Base-by-base conservation (phyloP, 2,113 vertebrate genomes). In the Tetraodon nigroviridis region DNA sequence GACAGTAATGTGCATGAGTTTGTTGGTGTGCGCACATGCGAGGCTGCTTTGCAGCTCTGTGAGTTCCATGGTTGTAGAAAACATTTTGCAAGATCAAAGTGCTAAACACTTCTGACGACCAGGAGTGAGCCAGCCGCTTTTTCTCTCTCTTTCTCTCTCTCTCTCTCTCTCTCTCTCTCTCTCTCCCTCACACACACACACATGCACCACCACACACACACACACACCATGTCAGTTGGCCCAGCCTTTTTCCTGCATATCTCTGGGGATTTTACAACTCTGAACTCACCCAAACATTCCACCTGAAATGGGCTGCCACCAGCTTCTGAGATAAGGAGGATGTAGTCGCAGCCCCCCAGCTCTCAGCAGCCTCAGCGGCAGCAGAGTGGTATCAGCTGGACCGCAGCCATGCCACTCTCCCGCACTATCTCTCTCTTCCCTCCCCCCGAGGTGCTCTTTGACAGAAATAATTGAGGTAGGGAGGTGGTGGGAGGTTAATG, bases 401-500 rank as follows among this genome's bases (percentile, higher is more conserved):
- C 71, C 73, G 51, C 78, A 79, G 83, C 65, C 63, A 17, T 44
- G 64, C 61, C 53, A 50, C 55, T 7, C 49, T 47, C 22, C 55
- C 69, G 63, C 64, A 54, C 69, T 71, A 68, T 54, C 67, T 59
- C 52, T 59, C 52, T 16, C 57, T 3, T 2, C 18, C 18, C 51
- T 40, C 6, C 37, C 37, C 7, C 65, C 77, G 55, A 72, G 82
- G 76, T 84, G 71, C 84, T 70, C 76, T 87, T 82, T 87, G 81
- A 85, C 85, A 82, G 87, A 86, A 86, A 87, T 87, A 88, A 88
- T 86, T 86, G 86, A 84, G 81, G 78, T 73, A 73, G 83, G 83
- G 76, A 83, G 85, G 82, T 88, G 81, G 78, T 82, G 72, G 74
- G 84, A 90, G 90, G 90, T 92, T 92, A 91, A 92, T 92, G 85